These are phyloP conservation scores for Cynopterus brachyotis DNA, from an alignment of 2,113 vertebrate species.

Conservation along the genomic window DNA sequence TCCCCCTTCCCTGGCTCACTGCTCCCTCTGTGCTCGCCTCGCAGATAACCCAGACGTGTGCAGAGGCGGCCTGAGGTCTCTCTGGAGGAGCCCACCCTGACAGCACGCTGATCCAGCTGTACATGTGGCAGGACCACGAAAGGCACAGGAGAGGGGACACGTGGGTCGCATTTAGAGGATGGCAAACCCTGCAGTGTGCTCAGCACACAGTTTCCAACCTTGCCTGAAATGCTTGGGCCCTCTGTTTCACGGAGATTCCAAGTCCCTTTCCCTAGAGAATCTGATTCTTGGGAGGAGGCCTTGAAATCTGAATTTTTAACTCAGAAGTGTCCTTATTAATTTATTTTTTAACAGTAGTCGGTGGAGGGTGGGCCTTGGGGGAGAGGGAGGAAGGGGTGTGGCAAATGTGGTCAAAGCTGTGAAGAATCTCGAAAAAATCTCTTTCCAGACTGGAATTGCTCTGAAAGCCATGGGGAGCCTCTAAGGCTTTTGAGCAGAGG, in stretches of 20 bases:
- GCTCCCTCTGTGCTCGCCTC: not conserved
- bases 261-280: not conserved
- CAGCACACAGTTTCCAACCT: not conserved
- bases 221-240: not conserved
- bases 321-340: not conserved
- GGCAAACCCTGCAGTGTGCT: not conserved
- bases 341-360: not conserved
- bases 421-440: not conserved
- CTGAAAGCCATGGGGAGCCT: not conserved
- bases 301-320: not conserved
- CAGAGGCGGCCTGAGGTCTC: not conserved
- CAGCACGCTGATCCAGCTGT: accelerated
- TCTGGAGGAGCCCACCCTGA: not conserved
- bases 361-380: not conserved
- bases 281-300: not conserved
- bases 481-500: not conserved
- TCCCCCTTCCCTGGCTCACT: not conserved
- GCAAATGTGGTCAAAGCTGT: not conserved
- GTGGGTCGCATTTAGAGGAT: accelerated
- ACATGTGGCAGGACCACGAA: accelerated
- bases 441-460: not conserved
- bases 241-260: not conserved
- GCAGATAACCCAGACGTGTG: not conserved
- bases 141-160: accelerated
- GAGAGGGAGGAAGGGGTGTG: not conserved